Base-by-base conservation (phyloP, 2,797 vertebrate genomes). In the Scarus forsteni region DNA sequence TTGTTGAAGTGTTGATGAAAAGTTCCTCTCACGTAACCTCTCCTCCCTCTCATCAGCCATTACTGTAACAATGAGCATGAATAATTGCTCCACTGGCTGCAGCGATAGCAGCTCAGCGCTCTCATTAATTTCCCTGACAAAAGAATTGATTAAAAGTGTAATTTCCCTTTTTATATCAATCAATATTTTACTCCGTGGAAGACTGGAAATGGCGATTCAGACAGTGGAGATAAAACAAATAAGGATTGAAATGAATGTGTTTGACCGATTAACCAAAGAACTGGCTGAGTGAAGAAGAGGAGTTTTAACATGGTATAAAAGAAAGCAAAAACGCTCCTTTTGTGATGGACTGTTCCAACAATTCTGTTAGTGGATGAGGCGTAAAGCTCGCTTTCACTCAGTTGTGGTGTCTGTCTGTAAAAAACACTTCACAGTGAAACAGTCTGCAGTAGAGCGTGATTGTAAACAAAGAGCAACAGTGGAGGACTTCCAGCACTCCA, bases 71-170 rank as follows among this genome's bases (percentile, higher is more conserved):
- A 60, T 49, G 65, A 71, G 27, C 9, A 2, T 66, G 74, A 88
- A 59, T 75, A 77, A 87, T 73, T 19, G 43, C 70, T 70, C 56
- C 8, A 49, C 64, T 49, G 10, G 34, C 45, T 71, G 61, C 38
- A 60, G 64, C 10, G 18, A 74, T 60, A 39, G 75, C 76, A 75
- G 56, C 62, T 74, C 44, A 61, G 68, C 73, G 34, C 80, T 46
- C 59, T 66, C 61, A 80, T 85, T 84, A 46, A 85, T 89, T 75
- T 60, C 46, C 60, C 13, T 50, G 67, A 82, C 81, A 88, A 84
- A 87, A 73, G 49, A 73, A 86, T 73, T 73, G 71, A 84, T 88
- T 65, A 65, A 63, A 38, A 12, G 74, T 65, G 53, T 81, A 84
- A 69, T 87, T 85, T 83, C 60, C 53, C 16, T 11, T 11, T 77